Conservation (phyloP, 2,797 vertebrate genomes). For the Eidolon dupreanum region DNA sequence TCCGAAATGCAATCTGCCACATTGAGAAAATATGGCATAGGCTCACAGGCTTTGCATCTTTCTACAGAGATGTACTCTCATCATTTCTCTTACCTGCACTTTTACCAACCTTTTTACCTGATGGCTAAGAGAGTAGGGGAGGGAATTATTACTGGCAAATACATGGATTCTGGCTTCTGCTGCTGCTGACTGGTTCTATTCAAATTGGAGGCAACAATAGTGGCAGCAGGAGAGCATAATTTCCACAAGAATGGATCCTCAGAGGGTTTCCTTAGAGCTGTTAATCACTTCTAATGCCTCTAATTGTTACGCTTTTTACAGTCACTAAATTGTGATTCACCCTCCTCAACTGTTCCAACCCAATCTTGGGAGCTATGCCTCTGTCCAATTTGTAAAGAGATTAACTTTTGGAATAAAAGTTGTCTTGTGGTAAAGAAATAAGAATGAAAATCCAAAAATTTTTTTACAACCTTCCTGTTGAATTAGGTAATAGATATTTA, state of each 20-base stretch:
- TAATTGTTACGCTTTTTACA: constrained; percentile 15
- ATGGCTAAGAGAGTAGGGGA: neutral
- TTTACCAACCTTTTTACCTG: neutral
- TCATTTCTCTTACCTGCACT: neutral
- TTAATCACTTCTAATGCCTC: constrained; percentile 37
- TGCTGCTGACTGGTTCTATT: neutral
- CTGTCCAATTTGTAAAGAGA: neutral
- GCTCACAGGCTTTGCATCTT: neutral
- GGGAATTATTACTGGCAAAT: neutral
- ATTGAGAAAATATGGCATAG: neutral
- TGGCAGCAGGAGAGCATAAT: neutral
- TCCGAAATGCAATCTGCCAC: neutral
- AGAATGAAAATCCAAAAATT: neutral
- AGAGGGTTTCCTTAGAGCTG: neutral
- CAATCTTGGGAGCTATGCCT: neutral
- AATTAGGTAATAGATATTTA: neutral
- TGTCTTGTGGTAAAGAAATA: neutral
- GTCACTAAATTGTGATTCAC: neutral
- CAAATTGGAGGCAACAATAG: neutral
- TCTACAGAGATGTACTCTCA: neutral
- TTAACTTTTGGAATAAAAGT: neutral
- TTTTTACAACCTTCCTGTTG: neutral
- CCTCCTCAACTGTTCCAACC: neutral
- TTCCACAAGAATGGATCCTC: neutral
- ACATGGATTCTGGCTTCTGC: neutral